Conservation (phyloP, 2,113 vertebrate genomes). For the Panurus biarmicus region DNA sequence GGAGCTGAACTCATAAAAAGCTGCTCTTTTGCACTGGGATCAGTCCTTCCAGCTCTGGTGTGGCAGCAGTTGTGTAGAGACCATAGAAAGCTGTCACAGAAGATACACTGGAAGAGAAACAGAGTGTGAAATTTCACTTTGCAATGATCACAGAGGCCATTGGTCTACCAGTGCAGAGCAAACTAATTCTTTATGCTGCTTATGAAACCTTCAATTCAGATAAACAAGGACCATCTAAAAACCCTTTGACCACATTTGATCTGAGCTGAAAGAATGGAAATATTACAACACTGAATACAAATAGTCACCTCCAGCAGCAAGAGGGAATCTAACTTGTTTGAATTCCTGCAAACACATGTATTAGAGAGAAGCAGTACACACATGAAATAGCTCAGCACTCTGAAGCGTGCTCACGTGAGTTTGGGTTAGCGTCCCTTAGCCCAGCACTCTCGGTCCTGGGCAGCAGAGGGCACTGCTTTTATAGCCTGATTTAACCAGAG, state of each 20-base stretch:
- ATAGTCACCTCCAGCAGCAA: not conserved
- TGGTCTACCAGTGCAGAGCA: not conserved
- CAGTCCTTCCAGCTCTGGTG: not conserved
- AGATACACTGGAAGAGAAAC: not conserved
- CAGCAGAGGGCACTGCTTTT: conserved; percentile 42
- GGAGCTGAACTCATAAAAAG: not conserved
- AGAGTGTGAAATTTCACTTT: not conserved
- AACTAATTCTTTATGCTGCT: not conserved
- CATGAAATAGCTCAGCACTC: not conserved
- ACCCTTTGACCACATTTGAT: not conserved
- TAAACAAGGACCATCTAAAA: not conserved
- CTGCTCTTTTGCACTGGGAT: not conserved
- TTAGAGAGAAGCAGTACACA: not conserved
- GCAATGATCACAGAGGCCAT: not conserved
- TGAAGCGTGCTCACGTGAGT: not conserved
- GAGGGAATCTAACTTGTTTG: not conserved
- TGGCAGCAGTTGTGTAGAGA: not conserved
- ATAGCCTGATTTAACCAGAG: not conserved
- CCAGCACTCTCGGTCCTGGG: not conserved
- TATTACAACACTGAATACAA: not conserved
- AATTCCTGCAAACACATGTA: not conserved
- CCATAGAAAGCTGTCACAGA: not conserved
- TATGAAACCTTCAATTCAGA: not conserved
- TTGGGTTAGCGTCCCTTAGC: not conserved
- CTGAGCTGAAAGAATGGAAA: not conserved